These are phyloP conservation scores for Stomatorhinus walkeri DNA, from an alignment of 2,797 vertebrate genomes.

Conservation along the genomic window DNA sequence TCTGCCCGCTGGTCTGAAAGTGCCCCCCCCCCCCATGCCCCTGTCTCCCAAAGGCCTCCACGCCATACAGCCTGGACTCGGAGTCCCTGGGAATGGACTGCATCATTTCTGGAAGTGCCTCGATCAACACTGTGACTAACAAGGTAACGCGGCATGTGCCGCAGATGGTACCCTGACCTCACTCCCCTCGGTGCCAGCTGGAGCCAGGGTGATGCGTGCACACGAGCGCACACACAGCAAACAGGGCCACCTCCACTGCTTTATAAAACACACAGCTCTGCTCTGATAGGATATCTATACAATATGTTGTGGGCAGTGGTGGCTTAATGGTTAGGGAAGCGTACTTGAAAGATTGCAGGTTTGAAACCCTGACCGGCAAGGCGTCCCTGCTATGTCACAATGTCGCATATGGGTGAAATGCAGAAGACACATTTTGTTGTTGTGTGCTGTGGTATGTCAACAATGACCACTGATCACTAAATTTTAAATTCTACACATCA, in stretches of 20 bases:
- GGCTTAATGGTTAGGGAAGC: too few species aligned
- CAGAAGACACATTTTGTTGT: too few species aligned
- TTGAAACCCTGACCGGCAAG: too few species aligned
- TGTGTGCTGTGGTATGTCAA: too few species aligned
- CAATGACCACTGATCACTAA: too few species aligned
- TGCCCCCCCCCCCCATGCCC: background rate
- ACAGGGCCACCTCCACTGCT: background rate
- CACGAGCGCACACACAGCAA: background rate
- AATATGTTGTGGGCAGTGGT: too few species aligned
- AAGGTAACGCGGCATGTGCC: constrained; percentile 68
- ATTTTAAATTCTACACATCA: too few species aligned
- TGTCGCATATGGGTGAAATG: too few species aligned
- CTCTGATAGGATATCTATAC: background rate
- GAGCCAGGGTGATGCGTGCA: constrained; percentile 13
- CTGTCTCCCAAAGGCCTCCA: constrained; percentile 67
- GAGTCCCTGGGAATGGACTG: constrained; percentile 93
- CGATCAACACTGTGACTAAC: constrained; percentile 98
- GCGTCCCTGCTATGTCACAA: too few species aligned
- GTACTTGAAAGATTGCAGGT: too few species aligned
- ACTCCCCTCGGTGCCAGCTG: constrained; percentile 50
- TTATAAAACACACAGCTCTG: background rate
- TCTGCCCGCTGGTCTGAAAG: background rate
- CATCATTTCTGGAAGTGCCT: constrained; percentile 95
- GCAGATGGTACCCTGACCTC: constrained; percentile 55
- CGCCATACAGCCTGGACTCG: constrained; percentile 87